Evolutionary conservation across 1,140 invertebrate species (phyloP), one percentile per base, ranked within the genome.

Genomic region (Dolichoris vasculosae): DNA sequence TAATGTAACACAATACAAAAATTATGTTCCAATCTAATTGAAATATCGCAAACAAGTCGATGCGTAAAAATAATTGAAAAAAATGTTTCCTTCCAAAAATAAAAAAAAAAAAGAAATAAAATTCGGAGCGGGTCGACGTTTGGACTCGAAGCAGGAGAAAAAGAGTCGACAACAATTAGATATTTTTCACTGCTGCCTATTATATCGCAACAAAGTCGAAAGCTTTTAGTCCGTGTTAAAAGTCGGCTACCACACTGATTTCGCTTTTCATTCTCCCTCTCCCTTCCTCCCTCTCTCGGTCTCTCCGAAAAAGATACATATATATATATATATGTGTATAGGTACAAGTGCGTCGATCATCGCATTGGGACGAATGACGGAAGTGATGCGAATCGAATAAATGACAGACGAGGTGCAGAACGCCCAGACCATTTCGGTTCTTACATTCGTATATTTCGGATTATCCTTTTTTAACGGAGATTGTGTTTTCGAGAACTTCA

Each of bases 161-260:
- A 3, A 43, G 26, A 79, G 77, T 63, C 35, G 20, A 32, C 79
- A 69, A 81, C 15, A 67, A 32, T 32, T 67, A 67, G 30, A 67
- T 69, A 71, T 55, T 73, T 69, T 11, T 67, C 32, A 15, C 1
- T 17, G 23, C 13, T 38, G 32, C 20, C 23, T 77, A 77, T 77
- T 69, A 32, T 43, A 26, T 32, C n/a, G n/a, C 79, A 26, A 48
- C 63, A 40, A 30, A 40, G 76, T 59, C n/a, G 46, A 82, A 82
- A 82, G 80, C 67, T 82, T 82, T 82, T 73, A 82, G 48, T 32
- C 20, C 63, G 38, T 26, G 55, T n/a, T 79, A 64, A 64, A 64
- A 79, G 59, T 43, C 43, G 8, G n/a, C 38, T 43, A 40, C 38
- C 38, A 40, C 38, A 43, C 23, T 26, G 38, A 23, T 73, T 35